phyloP scores from a whole-genome alignment of 2,888 invertebrate species.

The Synergus japonicus region DNA sequence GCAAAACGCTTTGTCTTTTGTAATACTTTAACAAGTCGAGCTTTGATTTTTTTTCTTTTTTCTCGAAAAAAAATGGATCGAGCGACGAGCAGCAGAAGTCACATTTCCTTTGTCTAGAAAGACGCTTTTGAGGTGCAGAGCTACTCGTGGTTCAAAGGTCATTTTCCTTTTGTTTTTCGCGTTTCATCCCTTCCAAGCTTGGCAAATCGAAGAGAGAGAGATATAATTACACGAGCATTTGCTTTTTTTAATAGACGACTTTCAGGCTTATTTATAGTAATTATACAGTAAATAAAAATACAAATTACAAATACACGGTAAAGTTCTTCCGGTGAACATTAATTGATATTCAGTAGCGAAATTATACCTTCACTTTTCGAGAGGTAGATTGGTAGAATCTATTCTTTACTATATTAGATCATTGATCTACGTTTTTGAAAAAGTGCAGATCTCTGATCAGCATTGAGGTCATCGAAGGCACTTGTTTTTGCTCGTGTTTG shows the following conservation, averaged over 20 bases:
- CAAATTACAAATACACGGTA: too few relatives aligned
- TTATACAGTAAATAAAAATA: too few relatives aligned
- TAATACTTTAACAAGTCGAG: background rate
- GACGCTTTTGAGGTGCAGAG: conserved; percentile 24
- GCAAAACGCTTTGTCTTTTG: conserved; percentile 12
- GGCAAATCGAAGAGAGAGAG: conserved; percentile 2
- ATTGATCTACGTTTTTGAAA: conserved; percentile 46
- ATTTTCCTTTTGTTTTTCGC: conserved; percentile 23
- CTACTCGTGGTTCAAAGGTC: conserved; percentile 19
- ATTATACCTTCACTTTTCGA: too few relatives aligned
- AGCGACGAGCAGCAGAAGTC: background rate
- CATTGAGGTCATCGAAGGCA: conserved; percentile 79
- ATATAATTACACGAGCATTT: background rate
- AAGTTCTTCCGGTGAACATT: too few relatives aligned
- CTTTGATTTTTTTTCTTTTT: conserved; percentile 1
- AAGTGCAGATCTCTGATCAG: conserved; percentile 77
- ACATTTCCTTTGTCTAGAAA: conserved; percentile 15
- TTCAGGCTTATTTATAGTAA: too few relatives aligned
- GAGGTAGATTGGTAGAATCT: too few relatives aligned
- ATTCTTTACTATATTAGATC: too few relatives aligned
- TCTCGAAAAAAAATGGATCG: background rate
- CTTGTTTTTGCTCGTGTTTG: conserved; percentile 77
- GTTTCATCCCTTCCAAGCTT: background rate
- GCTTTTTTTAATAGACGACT: too few relatives aligned
- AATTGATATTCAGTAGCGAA: too few relatives aligned